Percentiles rank a stretch among this genome's conserved stretches.
Conservation (phyloP, 2,888 invertebrate genomes). For the Leptinotarsa tumamoca region DNA sequence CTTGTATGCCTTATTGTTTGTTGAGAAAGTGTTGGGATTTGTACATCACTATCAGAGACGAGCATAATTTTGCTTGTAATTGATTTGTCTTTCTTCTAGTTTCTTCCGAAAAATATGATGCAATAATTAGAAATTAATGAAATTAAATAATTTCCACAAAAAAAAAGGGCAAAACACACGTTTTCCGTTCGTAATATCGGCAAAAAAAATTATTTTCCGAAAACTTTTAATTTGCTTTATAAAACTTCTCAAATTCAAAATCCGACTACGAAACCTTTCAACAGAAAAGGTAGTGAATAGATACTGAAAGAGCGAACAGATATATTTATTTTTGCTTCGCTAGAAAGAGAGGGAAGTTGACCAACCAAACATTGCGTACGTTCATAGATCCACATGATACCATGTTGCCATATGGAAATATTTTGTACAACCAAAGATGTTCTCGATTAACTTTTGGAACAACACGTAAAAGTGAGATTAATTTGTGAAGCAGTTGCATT, state of each 20-base stretch:
- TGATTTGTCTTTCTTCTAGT: neutral
- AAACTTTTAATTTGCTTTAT: neutral
- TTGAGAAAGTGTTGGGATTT: neutral
- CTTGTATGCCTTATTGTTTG: neutral
- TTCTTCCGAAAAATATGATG: neutral
- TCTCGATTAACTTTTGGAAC: no score
- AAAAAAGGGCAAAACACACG: neutral
- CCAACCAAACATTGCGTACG: neutral
- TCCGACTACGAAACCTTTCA: neutral
- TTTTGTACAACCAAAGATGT: no score
- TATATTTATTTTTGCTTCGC: neutral
- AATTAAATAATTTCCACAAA: neutral
- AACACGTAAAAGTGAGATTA: no score
- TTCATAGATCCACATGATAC: neutral
- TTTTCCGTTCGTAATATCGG: neutral
- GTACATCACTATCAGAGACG: neutral
- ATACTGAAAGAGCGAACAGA: no score
- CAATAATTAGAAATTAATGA: neutral
- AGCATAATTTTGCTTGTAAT: neutral
- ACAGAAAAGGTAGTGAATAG: neutral
- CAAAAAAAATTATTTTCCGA: neutral
- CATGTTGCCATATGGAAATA: no score
- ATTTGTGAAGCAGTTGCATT: no score
- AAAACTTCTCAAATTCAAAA: slow-evolving; percentile 3
- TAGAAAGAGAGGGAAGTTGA: neutral